A percentile compares a stretch with the other conserved stretches of the same genome.
Conservation (phyloP, 2,888 invertebrate genomes). For the Luperina nickerlii region DNA sequence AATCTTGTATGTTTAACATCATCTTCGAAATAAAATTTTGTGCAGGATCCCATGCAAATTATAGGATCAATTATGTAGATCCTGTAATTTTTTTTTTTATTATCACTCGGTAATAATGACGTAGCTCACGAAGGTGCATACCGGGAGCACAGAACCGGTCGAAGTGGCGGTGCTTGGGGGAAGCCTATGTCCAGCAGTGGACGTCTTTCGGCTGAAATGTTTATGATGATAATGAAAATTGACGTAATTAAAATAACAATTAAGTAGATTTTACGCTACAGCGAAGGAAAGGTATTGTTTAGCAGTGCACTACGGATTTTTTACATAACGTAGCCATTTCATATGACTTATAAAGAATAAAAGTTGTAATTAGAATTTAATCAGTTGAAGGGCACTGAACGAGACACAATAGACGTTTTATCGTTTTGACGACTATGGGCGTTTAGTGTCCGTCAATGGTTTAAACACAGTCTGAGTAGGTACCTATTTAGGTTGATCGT, state of each 20-base stretch:
- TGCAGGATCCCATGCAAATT: slow-evolving; percentile 39
- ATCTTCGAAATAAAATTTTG: slow-evolving; percentile 35
- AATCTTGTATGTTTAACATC: slow-evolving; percentile 36
- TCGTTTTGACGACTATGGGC: background rate
- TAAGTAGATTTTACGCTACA: background rate
- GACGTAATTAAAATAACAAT: background rate
- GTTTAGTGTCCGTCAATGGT: background rate
- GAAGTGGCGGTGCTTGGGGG: background rate
- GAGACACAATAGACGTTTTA: background rate
- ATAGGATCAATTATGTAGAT: slow-evolving; percentile 9
- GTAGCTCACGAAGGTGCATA: background rate
- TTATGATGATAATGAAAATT: background rate
- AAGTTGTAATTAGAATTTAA: background rate
- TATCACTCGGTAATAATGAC: background rate
- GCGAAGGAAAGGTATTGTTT: background rate
- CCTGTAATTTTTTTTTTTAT: background rate
- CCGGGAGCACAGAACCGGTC: background rate
- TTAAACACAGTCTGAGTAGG: background rate
- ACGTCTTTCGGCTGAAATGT: background rate
- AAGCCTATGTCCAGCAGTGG: background rate
- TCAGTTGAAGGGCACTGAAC: background rate
- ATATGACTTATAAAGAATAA: background rate
- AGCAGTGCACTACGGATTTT: background rate
- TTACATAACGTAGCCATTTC: background rate
- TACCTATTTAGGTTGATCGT: background rate